These are phyloP conservation scores for Heloderma charlesbogerti DNA, from an alignment of 2,113 vertebrate genomes.

Conservation along the genomic window DNA sequence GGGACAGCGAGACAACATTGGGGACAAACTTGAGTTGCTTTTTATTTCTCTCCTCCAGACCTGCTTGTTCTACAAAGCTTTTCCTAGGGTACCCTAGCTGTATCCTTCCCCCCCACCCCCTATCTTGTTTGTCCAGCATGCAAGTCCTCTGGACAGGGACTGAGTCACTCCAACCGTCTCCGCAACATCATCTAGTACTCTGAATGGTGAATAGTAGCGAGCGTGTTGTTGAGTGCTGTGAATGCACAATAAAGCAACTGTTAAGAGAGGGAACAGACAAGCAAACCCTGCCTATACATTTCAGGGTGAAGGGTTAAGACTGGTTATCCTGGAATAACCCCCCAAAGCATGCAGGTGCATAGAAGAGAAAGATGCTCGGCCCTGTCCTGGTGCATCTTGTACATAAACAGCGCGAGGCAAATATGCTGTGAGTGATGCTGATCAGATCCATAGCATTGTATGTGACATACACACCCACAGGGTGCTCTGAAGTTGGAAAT, in stretches of 20 bases:
- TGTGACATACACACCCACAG: too few species aligned
- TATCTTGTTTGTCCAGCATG: background rate
- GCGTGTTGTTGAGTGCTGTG: background rate
- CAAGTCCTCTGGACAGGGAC: background rate
- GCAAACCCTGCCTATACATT: background rate
- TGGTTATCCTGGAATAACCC: background rate
- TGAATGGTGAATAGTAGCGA: background rate
- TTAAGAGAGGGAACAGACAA: background rate
- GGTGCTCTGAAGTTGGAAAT: too few species aligned
- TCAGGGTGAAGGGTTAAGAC: too few species aligned
- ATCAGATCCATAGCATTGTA: background rate
- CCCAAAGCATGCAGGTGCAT: background rate
- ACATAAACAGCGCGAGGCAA: background rate
- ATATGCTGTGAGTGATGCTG: background rate
- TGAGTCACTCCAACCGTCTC: background rate
- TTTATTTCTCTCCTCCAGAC: background rate
- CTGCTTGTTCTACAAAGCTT: background rate
- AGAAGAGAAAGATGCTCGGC: background rate
- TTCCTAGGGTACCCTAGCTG: background rate
- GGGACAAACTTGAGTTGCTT: background rate
- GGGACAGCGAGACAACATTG: background rate
- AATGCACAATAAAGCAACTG: background rate
- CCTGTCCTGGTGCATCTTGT: background rate
- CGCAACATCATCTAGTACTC: background rate
- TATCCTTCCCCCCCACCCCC: background rate